Conservation (phyloP, 2,888 invertebrate genomes). For the Dryomyza anilis region DNA sequence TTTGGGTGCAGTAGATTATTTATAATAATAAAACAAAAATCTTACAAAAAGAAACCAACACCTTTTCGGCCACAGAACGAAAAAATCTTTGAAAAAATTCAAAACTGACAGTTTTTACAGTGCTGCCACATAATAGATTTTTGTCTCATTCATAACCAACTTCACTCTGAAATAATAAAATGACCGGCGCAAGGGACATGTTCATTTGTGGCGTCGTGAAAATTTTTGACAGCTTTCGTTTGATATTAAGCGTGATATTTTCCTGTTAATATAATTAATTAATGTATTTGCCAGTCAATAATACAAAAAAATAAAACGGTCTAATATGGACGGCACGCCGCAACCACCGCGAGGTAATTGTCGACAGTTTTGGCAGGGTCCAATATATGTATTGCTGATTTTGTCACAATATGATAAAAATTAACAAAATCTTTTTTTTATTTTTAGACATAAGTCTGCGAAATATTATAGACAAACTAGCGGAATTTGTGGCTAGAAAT, state of each 20-base stretch:
- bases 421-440: no score
- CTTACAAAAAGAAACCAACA: no score
- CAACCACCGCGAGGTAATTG: conserved; percentile 41
- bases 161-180: no score
- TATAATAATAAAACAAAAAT: no score
- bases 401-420: no score
- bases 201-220: conserved; percentile 40
- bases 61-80: no score
- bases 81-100: no score
- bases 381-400: neutral
- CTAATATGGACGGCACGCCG: conserved; percentile 37
- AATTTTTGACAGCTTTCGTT: conserved; percentile 28
- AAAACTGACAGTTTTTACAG: no score
- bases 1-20: no score
- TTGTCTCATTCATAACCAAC: no score
- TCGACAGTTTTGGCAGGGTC: neutral
- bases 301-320: conserved; percentile 1
- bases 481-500: conserved; percentile 98
- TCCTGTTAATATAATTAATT: conserved; percentile 1
- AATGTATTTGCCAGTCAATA: conserved; percentile 16
- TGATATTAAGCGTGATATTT: conserved; percentile 16
- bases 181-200: conserved; percentile 12
- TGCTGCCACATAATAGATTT: no score
- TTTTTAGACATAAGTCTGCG: conserved; percentile 83
- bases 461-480: conserved; percentile 98